phyloP scores from a whole-genome alignment of 2,797 vertebrate genomes.

The Peromyscus nudipes region DNA sequence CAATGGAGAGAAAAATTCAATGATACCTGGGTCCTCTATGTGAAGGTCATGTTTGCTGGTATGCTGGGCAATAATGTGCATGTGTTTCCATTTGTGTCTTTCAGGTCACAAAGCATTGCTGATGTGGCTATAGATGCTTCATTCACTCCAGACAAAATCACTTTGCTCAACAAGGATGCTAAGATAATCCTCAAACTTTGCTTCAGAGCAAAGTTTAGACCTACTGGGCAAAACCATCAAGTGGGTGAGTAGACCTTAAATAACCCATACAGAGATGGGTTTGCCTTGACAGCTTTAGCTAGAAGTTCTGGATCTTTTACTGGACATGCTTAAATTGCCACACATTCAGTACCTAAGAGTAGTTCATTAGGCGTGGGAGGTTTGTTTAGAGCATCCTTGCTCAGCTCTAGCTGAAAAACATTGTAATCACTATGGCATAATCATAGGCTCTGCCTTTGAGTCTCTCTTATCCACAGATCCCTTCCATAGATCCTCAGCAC shows the following conservation, averaged over 20 bases:
- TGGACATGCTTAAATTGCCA: neutral
- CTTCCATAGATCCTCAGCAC: neutral
- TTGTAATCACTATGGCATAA: neutral
- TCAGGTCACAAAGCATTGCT: conserved; percentile 94
- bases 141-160: conserved; percentile 94
- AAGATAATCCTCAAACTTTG: conserved; percentile 91
- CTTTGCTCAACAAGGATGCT: conserved; percentile 92
- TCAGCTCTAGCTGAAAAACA: neutral
- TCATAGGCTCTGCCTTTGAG: neutral
- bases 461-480: neutral
- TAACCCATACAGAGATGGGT: neutral
- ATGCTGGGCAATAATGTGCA: neutral
- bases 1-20: neutral
- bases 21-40: too few species aligned
- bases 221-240: conserved; percentile 88
- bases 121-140: conserved; percentile 88
- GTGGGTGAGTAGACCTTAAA: conserved; percentile 90
- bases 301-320: neutral
- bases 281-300: neutral
- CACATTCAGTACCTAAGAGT: neutral
- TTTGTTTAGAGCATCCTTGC: neutral
- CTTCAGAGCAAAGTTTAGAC: conserved; percentile 92
- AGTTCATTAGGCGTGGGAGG: neutral
- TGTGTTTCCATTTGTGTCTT: conserved; percentile 78
- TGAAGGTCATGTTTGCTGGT: neutral